These are phyloP conservation scores for Brevimyrus niger DNA, from an alignment of 2,113 vertebrate genomes.

Conservation along the genomic window DNA sequence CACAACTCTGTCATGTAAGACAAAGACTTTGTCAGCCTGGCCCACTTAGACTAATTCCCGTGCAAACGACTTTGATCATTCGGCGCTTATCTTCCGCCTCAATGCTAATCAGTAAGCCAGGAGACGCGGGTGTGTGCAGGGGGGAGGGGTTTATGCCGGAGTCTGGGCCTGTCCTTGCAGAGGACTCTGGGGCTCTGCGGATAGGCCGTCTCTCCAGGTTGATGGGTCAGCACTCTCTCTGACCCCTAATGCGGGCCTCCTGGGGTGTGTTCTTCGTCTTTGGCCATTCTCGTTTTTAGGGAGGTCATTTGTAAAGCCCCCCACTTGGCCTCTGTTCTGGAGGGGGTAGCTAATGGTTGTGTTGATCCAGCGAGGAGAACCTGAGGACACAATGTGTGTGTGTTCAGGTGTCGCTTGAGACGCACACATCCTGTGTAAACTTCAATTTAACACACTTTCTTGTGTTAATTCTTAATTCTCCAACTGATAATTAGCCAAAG, in stretches of 20 bases:
- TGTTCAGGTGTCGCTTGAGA: background rate
- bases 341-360: background rate
- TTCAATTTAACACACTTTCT: background rate
- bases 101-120: background rate
- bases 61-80: background rate
- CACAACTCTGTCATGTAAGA: background rate
- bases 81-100: background rate
- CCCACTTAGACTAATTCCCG: background rate
- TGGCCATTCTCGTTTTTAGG: background rate
- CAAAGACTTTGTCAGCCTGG: background rate
- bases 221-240: background rate
- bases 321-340: background rate
- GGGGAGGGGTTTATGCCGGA: background rate
- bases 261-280: background rate
- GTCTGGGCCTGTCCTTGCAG: background rate
- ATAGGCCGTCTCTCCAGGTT: background rate
- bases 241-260: background rate
- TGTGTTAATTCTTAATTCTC: conserved; percentile 5
- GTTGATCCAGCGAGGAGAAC: background rate
- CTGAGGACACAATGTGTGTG: background rate
- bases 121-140: background rate
- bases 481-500: background rate
- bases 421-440: background rate
- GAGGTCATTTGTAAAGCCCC: background rate
- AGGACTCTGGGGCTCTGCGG: background rate